Conservation (phyloP, 2,888 invertebrate species). For the Zaprionus bogoriensis region DNA sequence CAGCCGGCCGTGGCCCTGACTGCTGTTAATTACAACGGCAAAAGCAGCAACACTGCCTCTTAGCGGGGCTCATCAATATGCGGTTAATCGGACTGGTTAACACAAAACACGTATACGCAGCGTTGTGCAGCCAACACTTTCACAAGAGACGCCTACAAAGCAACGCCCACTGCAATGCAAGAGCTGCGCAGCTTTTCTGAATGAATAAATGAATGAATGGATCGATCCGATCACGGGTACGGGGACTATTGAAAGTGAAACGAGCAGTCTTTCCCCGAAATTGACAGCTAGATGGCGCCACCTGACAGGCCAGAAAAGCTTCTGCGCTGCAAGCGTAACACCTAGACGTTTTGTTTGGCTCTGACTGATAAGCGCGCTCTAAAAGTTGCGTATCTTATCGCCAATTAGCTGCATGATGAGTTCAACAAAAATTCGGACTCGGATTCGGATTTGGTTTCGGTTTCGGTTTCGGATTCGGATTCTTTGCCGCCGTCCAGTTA, state of each 20-base stretch:
- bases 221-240: no score
- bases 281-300: conserved; percentile 63
- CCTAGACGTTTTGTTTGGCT: not conserved
- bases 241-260: conserved; percentile 41
- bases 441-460: no score
- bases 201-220: conserved; percentile 23
- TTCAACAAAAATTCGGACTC: conserved; percentile 35
- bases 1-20: conserved; percentile 53
- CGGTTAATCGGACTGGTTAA: conserved; percentile 38
- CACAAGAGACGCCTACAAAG: conserved; percentile 9
- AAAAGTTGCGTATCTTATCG: conserved; percentile 65
- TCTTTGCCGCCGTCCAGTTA: conserved; percentile 44
- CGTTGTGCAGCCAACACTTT: conserved; percentile 23
- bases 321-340: conserved; percentile 9
- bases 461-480: no score
- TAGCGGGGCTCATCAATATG: conserved; percentile 73
- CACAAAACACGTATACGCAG: conserved; percentile 38
- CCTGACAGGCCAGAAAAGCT: conserved; percentile 18
- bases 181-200: conserved; percentile 22
- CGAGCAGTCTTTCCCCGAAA: not conserved
- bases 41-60: conserved; percentile 16
- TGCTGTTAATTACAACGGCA: conserved; percentile 53
- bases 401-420: conserved; percentile 48
- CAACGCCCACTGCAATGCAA: not conserved
- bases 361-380: conserved; percentile 54